Conservation (phyloP, 2,113 vertebrate genomes). For the Corythornis vintsioides region DNA sequence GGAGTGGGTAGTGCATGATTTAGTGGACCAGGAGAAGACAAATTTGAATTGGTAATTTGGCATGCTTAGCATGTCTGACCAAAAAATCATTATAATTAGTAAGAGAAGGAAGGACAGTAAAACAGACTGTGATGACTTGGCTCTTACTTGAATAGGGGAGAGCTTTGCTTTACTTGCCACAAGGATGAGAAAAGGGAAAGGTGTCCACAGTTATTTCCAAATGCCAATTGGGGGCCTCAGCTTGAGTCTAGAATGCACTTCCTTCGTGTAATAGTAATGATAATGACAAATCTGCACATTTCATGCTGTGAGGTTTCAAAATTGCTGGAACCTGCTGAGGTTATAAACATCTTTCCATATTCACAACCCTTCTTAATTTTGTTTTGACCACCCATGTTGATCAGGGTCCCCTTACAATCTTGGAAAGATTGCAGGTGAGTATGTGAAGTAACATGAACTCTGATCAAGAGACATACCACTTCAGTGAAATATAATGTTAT, state of each 20-base stretch:
- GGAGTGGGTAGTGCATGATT: not conserved
- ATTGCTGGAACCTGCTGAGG: not conserved
- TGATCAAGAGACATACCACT: conserved; percentile 13
- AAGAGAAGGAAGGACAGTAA: fast-evolving
- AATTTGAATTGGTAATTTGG: not conserved
- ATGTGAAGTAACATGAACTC: not conserved
- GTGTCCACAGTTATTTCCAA: not conserved
- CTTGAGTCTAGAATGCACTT: not conserved
- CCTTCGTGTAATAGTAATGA: not conserved
- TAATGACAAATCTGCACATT: not conserved
- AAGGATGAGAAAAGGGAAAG: not conserved
- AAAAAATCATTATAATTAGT: not conserved
- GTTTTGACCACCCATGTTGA: not conserved
- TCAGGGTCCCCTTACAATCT: not conserved
- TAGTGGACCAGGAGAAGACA: not conserved
- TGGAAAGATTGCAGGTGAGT: not conserved
- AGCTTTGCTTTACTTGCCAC: not conserved
- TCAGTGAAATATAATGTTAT: not conserved
- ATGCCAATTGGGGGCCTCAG: not conserved
- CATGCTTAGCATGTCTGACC: not conserved
- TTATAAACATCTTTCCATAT: not conserved
- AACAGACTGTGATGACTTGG: not conserved
- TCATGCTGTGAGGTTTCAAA: not conserved
- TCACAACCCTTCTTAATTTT: not conserved
- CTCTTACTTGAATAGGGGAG: not conserved